Base-by-base conservation (phyloP, 2,888 invertebrate genomes). In the Theretra japonica region DNA sequence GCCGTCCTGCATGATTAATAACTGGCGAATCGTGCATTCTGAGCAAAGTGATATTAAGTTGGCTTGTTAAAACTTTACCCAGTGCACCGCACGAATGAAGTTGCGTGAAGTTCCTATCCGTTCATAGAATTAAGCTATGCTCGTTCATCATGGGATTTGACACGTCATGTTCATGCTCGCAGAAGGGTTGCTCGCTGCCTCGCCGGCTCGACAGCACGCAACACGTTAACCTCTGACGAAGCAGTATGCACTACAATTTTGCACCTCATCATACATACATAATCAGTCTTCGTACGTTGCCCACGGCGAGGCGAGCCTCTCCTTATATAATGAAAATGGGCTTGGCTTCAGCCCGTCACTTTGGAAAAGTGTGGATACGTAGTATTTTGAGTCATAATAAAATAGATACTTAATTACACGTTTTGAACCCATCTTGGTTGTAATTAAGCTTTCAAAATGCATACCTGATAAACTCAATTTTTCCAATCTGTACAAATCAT, bases 31-130 rank as follows among this genome's bases (percentile, higher is more conserved):
- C 89, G 91, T 89, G 91, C 90, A 91, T 92, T 91, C 90, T 87
- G 87, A 82, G 89, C 86, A 88, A 92, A 94, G 92, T 93, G 94
- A 94, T 93, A 94, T 94, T 93, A 94, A 94, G 94, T 94, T 94
- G 92, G 91, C 94, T 94, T 93, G 94, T 94, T 94, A 94, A 93
- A 94, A 94, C 93, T 94, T 94, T 89, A 88, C 75, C 86, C 83
- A 86, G 86, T 86, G 88, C 89, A 84, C 86, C 84, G 90, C 89
- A 88, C 83, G 83, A 89, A 89, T 89, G 85, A 84, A 90, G 88
- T 89, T 89, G 87, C 84, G 83, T 87, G 81, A 86, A 88, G 89
- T 91, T 90, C 81, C 81, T 82, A 88, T 87, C 85, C 84, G 83
- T 81, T 87, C 86, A 87, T 86, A 85, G 85, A 88, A 88, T 87